Base-by-base conservation (phyloP, 2,113 vertebrate genomes). In the Cyanoderma ruficeps region DNA sequence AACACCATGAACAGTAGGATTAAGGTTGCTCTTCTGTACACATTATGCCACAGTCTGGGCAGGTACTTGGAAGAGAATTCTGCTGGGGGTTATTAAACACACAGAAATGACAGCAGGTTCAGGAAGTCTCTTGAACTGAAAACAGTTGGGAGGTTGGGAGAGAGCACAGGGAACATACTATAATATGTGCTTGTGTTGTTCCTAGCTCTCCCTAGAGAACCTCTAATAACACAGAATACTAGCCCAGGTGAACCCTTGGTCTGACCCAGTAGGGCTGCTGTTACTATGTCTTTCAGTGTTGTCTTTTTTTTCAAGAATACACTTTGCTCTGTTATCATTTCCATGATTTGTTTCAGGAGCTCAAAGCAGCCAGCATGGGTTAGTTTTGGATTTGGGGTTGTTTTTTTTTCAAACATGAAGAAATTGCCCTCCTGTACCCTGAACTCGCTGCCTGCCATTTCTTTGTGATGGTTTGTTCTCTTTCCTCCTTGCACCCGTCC, bases 401-500 rank as follows among this genome's bases (percentile, higher is more conserved):
- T 0, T 23, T 17, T 59, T 87, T 55, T 56, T 24, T 4, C 14
- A 47, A 46, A 71, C 14, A 20, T 24, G 13, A 88, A 63, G 35
- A 70, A 21, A 42, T 71, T 75, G n/a, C 56, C 15, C 35, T 78
- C 22, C 14, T 53, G 22, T 44, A 50, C 56, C 44, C 23, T 78
- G 39, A 92, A 57, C 47, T 83, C 2, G 0, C 33, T 55, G 57
- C 37, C 42, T 86, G 44, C 41, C n/a, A 2, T 64, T 76, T 82
- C 30, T 35, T 76, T 64, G 7, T 44, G 21, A 19, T 46, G 11
- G 56, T 44, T 76, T 81, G 10, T 50, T 86, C 85, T 74, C 80
- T 17, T 68, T 61, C 11, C 68, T 22, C 15, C 64, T 42, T 27
- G 14, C 1, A 2, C 5, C 8, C 0, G 0, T 24, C 5, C 15